Percentiles rank a stretch among this genome's conserved stretches.
phyloP scores from a whole-genome alignment of 2,113 vertebrate species.

The Rallus limicola region DNA sequence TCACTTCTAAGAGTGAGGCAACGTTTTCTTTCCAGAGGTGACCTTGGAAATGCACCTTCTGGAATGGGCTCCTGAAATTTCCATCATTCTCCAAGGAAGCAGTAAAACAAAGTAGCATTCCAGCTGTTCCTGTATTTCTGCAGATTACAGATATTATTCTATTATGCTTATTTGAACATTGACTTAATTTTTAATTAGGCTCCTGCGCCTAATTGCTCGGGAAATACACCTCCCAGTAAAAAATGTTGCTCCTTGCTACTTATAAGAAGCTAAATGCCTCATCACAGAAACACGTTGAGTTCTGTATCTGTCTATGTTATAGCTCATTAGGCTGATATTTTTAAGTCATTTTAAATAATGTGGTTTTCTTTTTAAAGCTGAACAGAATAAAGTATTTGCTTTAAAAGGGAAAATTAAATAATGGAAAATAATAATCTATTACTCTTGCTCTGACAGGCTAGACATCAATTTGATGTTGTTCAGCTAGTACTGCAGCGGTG shows the following conservation, averaged over 20 bases:
- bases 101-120: not conserved
- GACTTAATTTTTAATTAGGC: conserved; percentile 74
- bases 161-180: conserved; percentile 59
- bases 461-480: conserved; percentile 12
- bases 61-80: not conserved
- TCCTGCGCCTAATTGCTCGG: conserved; percentile 60
- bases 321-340: conserved; percentile 56
- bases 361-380: conserved; percentile 41
- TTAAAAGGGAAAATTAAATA: not conserved
- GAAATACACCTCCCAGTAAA: conserved; percentile 54
- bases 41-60: not conserved
- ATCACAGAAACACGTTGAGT: not conserved
- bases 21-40: not conserved
- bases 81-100: not conserved
- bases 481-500: not conserved
- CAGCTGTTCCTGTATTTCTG: conserved; percentile 7
- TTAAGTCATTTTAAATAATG: conserved; percentile 42
- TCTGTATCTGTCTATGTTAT: conserved; percentile 20
- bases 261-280: conserved; percentile 46
- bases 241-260: conserved; percentile 43
- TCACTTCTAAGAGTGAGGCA: not conserved
- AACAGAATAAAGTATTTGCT: conserved; percentile 38
- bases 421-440: conserved; percentile 31
- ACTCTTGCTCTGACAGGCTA: not conserved
- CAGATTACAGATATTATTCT: conserved; percentile 24